These are phyloP conservation scores for Drosophila bipectinata DNA, from an alignment of 1,140 invertebrate genomes.

Conservation along the genomic window DNA sequence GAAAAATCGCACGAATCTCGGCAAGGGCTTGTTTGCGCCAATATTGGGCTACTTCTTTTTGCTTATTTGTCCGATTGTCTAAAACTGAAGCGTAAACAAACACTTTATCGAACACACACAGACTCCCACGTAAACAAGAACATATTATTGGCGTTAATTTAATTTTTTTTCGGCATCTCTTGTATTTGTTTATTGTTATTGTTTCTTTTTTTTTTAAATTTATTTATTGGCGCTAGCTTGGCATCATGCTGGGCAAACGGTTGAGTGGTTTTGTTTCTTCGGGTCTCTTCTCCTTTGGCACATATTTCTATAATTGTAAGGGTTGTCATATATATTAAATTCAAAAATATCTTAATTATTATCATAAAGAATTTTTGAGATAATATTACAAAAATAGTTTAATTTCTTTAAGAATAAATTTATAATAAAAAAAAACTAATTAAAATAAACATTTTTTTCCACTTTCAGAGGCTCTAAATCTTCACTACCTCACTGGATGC, in stretches of 20 bases:
- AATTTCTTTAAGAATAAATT: too few relatives aligned
- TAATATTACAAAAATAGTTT: too few relatives aligned
- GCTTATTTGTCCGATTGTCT: conserved; percentile 51
- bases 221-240: conserved; percentile 14
- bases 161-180: conserved; percentile 11
- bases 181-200: conserved; percentile 35
- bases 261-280: background rate
- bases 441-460: background rate
- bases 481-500: conserved; percentile 30
- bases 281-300: conserved; percentile 21
- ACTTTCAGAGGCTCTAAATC: conserved; percentile 1
- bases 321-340: conserved; percentile 17
- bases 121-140: conserved; percentile 4
- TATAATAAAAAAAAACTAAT: too few relatives aligned
- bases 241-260: conserved; percentile 8
- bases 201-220: background rate
- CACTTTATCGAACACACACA: conserved; percentile 38
- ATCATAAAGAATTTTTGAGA: too few relatives aligned
- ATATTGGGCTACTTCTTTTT: conserved; percentile 40
- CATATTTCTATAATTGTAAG: conserved; percentile 9
- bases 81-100: conserved; percentile 38
- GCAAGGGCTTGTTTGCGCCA: conserved; percentile 43
- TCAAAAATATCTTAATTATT: conserved; percentile 1
- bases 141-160: conserved; percentile 26
- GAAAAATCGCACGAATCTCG: conserved; percentile 50